These are phyloP conservation scores for Hoplias malabaricus DNA, from an alignment of 2,113 vertebrate genomes.

Conservation along the genomic window DNA sequence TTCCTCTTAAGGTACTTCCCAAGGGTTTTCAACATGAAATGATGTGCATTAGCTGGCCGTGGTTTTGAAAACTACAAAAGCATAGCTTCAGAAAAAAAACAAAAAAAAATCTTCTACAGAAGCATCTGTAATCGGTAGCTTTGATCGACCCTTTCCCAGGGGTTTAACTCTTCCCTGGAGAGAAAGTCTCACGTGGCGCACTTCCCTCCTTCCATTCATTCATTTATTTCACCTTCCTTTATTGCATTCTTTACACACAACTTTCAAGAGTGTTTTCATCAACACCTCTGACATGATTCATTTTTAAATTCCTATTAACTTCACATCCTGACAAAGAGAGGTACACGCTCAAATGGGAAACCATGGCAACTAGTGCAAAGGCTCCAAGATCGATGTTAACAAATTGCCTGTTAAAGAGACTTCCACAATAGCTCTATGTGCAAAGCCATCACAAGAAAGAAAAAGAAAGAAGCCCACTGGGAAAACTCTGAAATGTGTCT, in stretches of 20 bases:
- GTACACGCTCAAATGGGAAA: conserved; percentile 25
- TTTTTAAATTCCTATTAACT: conserved; percentile 54
- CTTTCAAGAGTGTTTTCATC: conserved; percentile 44
- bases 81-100: too few relatives aligned
- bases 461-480: not conserved
- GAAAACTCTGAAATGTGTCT: not conserved
- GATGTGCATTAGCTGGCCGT: not conserved
- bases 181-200: not conserved
- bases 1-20: not conserved
- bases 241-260: conserved; percentile 27
- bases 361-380: conserved; percentile 44
- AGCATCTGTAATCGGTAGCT: not conserved
- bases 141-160: not conserved
- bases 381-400: conserved; percentile 39
- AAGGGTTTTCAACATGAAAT: not conserved
- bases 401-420: conserved; percentile 42
- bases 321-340: conserved; percentile 19
- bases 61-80: not conserved
- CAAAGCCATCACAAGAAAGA: not conserved
- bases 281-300: conserved; percentile 36
- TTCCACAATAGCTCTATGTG: not conserved
- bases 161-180: not conserved
- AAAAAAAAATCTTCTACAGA: too few relatives aligned
- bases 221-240: conserved; percentile 26
- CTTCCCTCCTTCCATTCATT: not conserved